Percentiles rank a stretch among this genome's conserved stretches.
These are phyloP conservation scores for Simalia tracyae DNA, from an alignment of 2,797 vertebrate genomes.

Conservation along the genomic window DNA sequence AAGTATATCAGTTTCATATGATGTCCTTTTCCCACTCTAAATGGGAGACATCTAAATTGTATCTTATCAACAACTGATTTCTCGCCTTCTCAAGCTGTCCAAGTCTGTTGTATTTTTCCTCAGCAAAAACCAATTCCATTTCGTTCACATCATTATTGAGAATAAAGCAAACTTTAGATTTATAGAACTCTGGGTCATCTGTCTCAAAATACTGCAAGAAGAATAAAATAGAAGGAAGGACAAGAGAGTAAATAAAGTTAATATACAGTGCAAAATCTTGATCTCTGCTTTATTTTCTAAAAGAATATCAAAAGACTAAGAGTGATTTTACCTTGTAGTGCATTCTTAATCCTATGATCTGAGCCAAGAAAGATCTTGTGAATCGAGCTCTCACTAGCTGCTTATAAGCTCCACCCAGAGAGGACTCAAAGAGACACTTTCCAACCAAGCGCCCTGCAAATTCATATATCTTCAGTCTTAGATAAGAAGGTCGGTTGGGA, in stretches of 20 bases:
- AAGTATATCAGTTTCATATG: not conserved
- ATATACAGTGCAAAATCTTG: slow-evolving; percentile 14
- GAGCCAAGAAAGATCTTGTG: slow-evolving; percentile 96
- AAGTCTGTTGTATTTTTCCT: slow-evolving; percentile 95
- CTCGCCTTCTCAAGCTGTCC: slow-evolving; percentile 98
- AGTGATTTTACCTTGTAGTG: slow-evolving; percentile 90
- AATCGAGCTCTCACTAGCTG: slow-evolving; percentile 96
- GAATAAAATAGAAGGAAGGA: slow-evolving; percentile 20
- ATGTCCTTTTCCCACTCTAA: accelerated
- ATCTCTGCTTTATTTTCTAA: slow-evolving; percentile 15
- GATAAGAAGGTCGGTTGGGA: slow-evolving; percentile 83
- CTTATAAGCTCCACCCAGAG: slow-evolving; percentile 92
- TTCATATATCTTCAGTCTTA: slow-evolving; percentile 93
- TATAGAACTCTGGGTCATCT: slow-evolving; percentile 98
- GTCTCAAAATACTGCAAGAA: slow-evolving; percentile 93
- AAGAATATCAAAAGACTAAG: slow-evolving; percentile 10
- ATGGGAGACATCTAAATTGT: not conserved
- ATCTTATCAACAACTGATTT: slow-evolving; percentile 12
- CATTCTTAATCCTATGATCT: slow-evolving; percentile 98
- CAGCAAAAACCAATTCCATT: slow-evolving; percentile 97
- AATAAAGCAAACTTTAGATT: slow-evolving; percentile 98
- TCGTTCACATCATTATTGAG: slow-evolving; percentile 98
- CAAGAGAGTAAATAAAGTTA: not conserved
- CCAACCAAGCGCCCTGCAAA: slow-evolving; percentile 95
- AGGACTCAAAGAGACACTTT: slow-evolving; percentile 96